Conservation (phyloP, 2,113 vertebrate species). For the Poicephalus meyeri region DNA sequence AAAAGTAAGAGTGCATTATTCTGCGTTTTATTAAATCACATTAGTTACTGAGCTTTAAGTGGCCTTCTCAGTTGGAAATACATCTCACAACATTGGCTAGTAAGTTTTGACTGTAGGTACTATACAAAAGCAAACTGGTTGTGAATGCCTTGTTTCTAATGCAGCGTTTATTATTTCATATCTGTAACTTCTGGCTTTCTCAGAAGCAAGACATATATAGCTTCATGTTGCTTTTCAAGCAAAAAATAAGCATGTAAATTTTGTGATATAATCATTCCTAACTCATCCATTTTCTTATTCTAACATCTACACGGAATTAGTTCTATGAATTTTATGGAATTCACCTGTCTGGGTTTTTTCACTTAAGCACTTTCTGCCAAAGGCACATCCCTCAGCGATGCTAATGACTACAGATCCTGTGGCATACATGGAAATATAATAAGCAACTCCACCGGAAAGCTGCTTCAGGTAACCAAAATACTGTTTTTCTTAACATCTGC, state of each 20-base stretch:
- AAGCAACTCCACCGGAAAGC: background rate
- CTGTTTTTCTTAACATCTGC: background rate
- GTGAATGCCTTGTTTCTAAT: background rate
- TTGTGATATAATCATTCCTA: slow-evolving; percentile 15
- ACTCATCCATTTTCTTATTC: slow-evolving; percentile 29
- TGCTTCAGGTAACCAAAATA: background rate
- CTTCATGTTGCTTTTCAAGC: background rate
- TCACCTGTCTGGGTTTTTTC: slow-evolving; percentile 14
- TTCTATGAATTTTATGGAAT: slow-evolving; percentile 41
- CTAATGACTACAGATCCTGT: background rate
- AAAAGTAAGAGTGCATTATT: background rate
- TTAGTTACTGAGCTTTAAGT: slow-evolving; percentile 21
- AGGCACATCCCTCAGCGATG: background rate
- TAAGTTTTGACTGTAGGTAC: background rate
- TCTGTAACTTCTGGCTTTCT: background rate
- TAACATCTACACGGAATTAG: slow-evolving; percentile 36
- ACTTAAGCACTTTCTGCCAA: background rate
- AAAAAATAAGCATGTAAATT: slow-evolving; percentile 22
- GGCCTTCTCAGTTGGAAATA: slow-evolving; percentile 17
- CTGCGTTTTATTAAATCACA: slow-evolving; percentile 39
- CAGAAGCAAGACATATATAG: background rate
- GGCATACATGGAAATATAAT: background rate
- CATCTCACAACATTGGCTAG: background rate
- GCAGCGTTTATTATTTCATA: background rate
- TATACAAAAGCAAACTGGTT: background rate